Evolutionary conservation across 2,888 invertebrate species (phyloP), one percentile per base, ranked within the genome.

Genomic region (Gonocerus acuteangulatus): DNA sequence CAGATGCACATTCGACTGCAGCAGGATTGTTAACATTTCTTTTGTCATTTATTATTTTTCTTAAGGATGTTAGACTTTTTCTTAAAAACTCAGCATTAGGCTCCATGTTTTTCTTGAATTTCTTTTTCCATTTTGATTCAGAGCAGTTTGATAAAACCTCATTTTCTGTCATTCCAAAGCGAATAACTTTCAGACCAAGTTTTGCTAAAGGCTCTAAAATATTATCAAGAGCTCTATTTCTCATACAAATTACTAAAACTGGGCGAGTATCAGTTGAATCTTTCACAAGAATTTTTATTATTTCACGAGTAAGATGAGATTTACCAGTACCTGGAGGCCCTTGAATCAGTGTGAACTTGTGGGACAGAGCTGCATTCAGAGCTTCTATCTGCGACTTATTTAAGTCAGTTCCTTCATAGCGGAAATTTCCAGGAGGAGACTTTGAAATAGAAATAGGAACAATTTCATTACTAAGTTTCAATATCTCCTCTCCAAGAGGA

Each of bases 311-410:
- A 64, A 91, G 73, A 72, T 80, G 86, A 0, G 91, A 90, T 77
- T 91, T 92, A 0, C 91, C 92, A 0, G 91, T 91, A 1, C 92
- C 92, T 0, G 92, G 91, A 0, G 91, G 91, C 0, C 92, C 92
- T 77, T 91, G 91, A 64, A 91, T 87, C 0, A 90, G 78, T 0
- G 82, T 82, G 66, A 91, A 82, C 73, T 89, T 84, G 69, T 80
- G 77, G 0, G 81, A 83, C 2, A 92, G 70, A 0, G 87, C 86
- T 34, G 81, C 78, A 67, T 79, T 77, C 69, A 82, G 82, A 0
- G 91, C 90, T 34, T 73, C 71, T 63, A 78, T 73, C 74, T 92
- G 91, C 1, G 83, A 81, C 6, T 75, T 71, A 71, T 90, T 86
- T 1, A 90, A 73, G 34, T 74, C 73, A 42, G 83, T 71, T 2